phyloP scores from a whole-genome alignment of 2,797 vertebrate species.

The Hirundo rustica region DNA sequence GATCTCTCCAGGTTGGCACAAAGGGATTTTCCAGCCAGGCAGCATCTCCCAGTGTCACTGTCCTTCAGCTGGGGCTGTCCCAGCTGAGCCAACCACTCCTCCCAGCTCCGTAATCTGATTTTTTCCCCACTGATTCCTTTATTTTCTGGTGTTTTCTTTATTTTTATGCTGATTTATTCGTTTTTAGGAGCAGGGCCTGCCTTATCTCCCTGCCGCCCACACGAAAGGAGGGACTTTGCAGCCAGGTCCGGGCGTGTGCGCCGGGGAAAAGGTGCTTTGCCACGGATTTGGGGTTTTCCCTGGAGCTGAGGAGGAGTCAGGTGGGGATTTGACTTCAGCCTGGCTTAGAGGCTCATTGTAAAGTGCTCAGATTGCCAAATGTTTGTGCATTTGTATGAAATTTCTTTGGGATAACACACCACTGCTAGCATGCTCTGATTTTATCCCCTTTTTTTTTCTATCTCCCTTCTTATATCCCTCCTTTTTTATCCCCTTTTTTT shows the following conservation, averaged over 20 bases:
- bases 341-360: background rate
- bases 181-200: background rate
- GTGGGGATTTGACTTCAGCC: background rate
- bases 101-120: background rate
- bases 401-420: background rate
- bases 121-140: background rate
- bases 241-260: background rate
- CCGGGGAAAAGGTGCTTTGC: background rate
- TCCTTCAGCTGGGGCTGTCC: background rate
- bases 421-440: accelerated
- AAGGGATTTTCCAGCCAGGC: background rate
- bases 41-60: background rate
- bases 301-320: background rate
- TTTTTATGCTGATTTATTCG: background rate
- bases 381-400: accelerated
- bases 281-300: background rate
- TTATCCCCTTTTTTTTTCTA: background rate
- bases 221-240: background rate
- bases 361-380: background rate
- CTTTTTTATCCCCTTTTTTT: background rate
- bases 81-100: background rate
- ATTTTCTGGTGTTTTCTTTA: background rate
- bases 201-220: background rate
- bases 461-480: no score
- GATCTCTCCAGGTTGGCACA: background rate